Conservation (phyloP, 2,888 invertebrate genomes). For the Bombylius major region DNA sequence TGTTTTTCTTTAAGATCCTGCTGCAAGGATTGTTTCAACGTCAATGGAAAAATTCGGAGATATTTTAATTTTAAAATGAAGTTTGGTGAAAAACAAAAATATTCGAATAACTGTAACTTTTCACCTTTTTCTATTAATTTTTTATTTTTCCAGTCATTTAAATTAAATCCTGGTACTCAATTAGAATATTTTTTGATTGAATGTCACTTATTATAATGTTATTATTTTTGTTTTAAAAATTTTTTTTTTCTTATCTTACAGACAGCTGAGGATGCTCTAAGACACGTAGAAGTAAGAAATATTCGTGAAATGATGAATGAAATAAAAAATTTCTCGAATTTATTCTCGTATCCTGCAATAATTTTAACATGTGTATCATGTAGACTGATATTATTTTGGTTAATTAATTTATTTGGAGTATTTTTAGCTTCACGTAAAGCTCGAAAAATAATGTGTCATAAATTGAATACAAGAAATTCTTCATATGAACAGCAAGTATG, state of each 20-base stretch:
- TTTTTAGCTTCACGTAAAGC: slow-evolving; percentile 5
- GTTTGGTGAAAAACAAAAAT: no score
- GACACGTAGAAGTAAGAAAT: slow-evolving; percentile 3
- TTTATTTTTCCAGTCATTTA: no score
- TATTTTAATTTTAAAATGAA: no score
- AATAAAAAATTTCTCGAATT: slow-evolving; percentile 21
- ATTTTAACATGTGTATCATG: slow-evolving; percentile 39
- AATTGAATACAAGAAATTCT: neutral
- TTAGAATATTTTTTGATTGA: no score
- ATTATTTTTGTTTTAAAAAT: no score
- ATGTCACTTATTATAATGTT: no score
- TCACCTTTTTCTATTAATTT: no score
- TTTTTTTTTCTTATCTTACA: neutral
- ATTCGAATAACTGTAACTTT: no score
- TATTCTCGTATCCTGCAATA: slow-evolving; percentile 33
- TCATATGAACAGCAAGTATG: neutral
- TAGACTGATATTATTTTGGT: slow-evolving; percentile 37
- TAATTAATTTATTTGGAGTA: slow-evolving; percentile 37
- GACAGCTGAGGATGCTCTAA: slow-evolving; percentile 5
- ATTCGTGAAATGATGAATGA: neutral
- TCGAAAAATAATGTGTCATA: slow-evolving; percentile 1
- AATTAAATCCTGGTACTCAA: no score
- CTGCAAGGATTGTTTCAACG: no score
- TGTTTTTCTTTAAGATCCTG: no score
- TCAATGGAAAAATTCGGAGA: no score